Base-by-base conservation (phyloP, 2,797 vertebrate genomes). In the Coendou prehensilis region DNA sequence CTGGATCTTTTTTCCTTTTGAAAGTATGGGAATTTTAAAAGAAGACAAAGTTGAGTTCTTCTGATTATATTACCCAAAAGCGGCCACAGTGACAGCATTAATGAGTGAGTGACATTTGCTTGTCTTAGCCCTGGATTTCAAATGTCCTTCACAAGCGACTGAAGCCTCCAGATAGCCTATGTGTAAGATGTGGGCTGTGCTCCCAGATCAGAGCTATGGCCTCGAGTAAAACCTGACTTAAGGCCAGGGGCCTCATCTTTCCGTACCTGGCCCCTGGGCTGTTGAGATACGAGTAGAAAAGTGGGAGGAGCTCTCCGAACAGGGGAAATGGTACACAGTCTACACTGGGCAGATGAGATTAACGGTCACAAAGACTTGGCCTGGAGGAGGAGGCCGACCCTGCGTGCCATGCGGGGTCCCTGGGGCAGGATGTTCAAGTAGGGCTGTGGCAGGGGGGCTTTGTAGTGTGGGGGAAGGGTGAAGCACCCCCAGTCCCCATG, bases 381-480 rank as follows among this genome's bases (percentile, higher is more conserved):
- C 57, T 8, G 5, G 45, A 50, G 79, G 26, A 78, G 20, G 80
- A 64, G 47, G 87, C 37, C 37, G 37, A 22, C 17, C 5, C 20
- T 2, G 26, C 9, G 23, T 2, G 1, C 2, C 0, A 0, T 28
- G 22, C 47, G 10, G 37, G 57, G 56, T 20, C 33, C 23, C 26
- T 13, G 1, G n/a, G 26, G 22, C 23, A 0, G 85, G 15, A 28
- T 15, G 50, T 41, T 13, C 17, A n/a, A 23, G 20, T 7, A n/a
- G 22, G 69, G 4, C 23, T 2, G 30, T 13, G 84, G 56, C 81
- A 26, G 28, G 41, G 37, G 1, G 41, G n/a, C 52, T 92, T 28
- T 81, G 15, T 52, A 11, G 76, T 17, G 14, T 20, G 30, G 30
- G 26, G 71, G 22, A 15, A 75, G 33, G 76, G 13, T 10, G 47